Evolutionary conservation across 2,113 vertebrate genomes (phyloP).

Genomic region (Python bivittatus): DNA sequence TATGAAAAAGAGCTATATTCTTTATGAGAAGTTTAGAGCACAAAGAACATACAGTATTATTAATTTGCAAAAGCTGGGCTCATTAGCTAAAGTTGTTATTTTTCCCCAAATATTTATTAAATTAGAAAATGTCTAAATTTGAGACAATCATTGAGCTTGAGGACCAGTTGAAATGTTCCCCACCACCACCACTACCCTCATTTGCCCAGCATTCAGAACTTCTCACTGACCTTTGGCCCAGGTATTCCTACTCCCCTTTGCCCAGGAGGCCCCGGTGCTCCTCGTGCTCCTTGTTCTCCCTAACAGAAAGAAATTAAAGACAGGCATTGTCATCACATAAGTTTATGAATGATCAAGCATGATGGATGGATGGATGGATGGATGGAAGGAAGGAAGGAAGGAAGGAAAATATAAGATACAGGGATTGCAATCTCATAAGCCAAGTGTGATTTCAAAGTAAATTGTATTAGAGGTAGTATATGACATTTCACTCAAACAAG

Average conservation of each 20-base stretch:
- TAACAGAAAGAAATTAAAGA: slow-evolving; percentile 45
- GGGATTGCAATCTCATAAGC: not conserved
- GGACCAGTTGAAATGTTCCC: not conserved
- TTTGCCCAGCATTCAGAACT: not conserved
- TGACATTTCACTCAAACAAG: not conserved
- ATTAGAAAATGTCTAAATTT: not conserved
- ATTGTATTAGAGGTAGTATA: not conserved
- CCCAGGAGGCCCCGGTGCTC: slow-evolving; percentile 72
- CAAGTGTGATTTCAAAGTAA: not conserved
- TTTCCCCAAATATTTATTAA: not conserved
- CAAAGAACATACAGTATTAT: not conserved
- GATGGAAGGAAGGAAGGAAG: no score
- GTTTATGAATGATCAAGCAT: not conserved
- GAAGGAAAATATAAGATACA: not conserved
- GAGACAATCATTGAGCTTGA: not conserved
- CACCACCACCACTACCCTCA: not conserved
- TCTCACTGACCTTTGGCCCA: slow-evolving; percentile 78
- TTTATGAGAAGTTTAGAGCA: not conserved
- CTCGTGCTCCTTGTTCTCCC: slow-evolving; percentile 79
- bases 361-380: not conserved
- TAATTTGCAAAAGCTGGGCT: not conserved
- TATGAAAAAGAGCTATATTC: not conserved
- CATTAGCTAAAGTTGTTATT: not conserved
- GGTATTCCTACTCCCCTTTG: slow-evolving; percentile 69
- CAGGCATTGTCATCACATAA: not conserved